Percentiles rank a stretch among this genome's conserved stretches.
These are phyloP conservation scores for Opisthocomus hoazin DNA, from an alignment of 2,113 vertebrate genomes.

Conservation along the genomic window DNA sequence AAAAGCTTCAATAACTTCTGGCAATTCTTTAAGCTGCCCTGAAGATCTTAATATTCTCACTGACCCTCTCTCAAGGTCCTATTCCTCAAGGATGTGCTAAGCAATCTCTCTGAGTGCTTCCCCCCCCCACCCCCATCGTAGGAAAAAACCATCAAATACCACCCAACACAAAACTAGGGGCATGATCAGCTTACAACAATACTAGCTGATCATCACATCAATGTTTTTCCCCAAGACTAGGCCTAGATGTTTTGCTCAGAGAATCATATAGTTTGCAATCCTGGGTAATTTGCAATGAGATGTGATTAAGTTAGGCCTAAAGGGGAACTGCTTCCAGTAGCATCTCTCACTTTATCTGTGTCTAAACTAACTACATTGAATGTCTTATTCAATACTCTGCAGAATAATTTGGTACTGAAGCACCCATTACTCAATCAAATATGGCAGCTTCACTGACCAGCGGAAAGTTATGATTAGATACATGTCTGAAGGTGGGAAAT, in stretches of 20 bases:
- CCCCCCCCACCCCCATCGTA: not conserved
- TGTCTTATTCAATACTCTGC: not conserved
- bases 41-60: not conserved
- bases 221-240: not conserved
- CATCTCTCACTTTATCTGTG: not conserved
- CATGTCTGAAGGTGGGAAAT: not conserved
- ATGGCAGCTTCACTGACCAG: not conserved
- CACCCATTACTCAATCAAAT: not conserved
- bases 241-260: not conserved
- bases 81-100: not conserved
- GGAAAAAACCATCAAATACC: not conserved
- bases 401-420: not conserved
- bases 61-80: not conserved
- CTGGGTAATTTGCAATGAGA: not conserved
- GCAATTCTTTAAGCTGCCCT: not conserved
- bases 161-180: not conserved
- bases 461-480: not conserved
- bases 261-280: not conserved
- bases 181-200: not conserved
- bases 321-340: not conserved
- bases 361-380: not conserved
- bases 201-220: not conserved
- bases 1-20: not conserved
- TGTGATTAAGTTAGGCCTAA: not conserved
- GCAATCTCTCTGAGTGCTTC: not conserved